These are phyloP conservation scores for Verasper variegatus DNA, from an alignment of 2,113 vertebrate genomes.

Conservation along the genomic window DNA sequence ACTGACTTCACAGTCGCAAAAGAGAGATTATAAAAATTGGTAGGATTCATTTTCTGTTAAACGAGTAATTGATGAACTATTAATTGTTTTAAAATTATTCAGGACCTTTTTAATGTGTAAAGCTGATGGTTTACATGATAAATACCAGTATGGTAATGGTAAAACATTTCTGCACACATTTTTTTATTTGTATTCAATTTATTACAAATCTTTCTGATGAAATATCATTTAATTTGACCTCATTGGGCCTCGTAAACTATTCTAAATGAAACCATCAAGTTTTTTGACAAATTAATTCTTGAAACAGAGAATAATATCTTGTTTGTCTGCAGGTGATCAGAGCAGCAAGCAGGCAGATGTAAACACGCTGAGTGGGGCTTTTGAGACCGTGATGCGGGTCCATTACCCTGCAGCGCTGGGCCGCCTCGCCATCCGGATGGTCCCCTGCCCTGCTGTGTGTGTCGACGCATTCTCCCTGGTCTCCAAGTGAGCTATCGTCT, in stretches of 20 bases:
- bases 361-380: conserved; percentile 91
- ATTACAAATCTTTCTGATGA: neutral
- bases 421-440: conserved; percentile 90
- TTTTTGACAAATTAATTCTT: neutral
- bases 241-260: neutral
- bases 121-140: neutral
- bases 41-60: neutral
- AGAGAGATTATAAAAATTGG: neutral
- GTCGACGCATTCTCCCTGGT: conserved; percentile 94
- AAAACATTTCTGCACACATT: neutral
- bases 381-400: conserved; percentile 94
- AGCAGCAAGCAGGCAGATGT: conserved; percentile 94
- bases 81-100: neutral
- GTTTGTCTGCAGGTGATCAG: conserved; percentile 85
- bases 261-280: neutral
- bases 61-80: neutral
- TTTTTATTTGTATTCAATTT: neutral
- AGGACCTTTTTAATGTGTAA: neutral
- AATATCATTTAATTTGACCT: neutral
- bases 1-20: neutral
- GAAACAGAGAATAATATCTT: neutral
- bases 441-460: conserved; percentile 96
- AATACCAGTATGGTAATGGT: neutral
- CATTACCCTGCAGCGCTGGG: conserved; percentile 94
- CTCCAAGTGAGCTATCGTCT: conserved; percentile 85